These are phyloP conservation scores for Rana temporaria DNA, from an alignment of 2,113 vertebrate species.

Conservation along the genomic window DNA sequence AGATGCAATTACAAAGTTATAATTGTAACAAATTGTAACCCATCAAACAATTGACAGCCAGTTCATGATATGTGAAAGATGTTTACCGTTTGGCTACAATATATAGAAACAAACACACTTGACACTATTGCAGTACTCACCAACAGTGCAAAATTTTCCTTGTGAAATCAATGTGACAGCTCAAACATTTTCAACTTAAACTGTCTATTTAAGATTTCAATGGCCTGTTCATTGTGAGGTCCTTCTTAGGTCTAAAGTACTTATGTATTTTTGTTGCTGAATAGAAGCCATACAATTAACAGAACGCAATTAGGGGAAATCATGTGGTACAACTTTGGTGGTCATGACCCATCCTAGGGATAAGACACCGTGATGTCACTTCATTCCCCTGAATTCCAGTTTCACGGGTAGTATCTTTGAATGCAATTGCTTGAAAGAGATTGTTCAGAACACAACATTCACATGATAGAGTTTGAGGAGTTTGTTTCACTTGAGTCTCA, in stretches of 20 bases:
- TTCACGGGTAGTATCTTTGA: constrained; percentile 81
- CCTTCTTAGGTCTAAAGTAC: constrained; percentile 45
- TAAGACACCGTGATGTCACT: constrained; percentile 89
- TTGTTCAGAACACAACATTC: constrained; percentile 91
- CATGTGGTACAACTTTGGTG: constrained; percentile 83
- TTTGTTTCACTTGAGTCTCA: constrained; percentile 88
- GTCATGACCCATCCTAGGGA: constrained; percentile 82
- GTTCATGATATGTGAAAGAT: neutral
- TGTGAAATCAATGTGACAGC: constrained; percentile 51
- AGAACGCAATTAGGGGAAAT: constrained; percentile 66
- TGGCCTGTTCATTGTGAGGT: constrained; percentile 44
- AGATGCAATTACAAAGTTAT: neutral
- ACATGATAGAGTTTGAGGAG: constrained; percentile 96
- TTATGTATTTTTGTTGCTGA: constrained; percentile 54
- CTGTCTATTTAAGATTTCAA: constrained; percentile 39
- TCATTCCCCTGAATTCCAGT: constrained; percentile 77
- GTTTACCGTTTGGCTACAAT: neutral
- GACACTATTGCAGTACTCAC: neutral
- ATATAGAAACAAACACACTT: constrained; percentile 6
- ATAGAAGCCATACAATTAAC: constrained; percentile 50
- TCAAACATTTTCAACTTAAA: constrained; percentile 48
- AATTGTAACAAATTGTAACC: no score
- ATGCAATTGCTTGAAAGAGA: constrained; percentile 90
- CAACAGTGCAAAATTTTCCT: neutral
- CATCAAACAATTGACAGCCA: neutral